Evolutionary conservation across 2,797 vertebrate genomes (phyloP).

Genomic region (Fistularia tabacaria): DNA sequence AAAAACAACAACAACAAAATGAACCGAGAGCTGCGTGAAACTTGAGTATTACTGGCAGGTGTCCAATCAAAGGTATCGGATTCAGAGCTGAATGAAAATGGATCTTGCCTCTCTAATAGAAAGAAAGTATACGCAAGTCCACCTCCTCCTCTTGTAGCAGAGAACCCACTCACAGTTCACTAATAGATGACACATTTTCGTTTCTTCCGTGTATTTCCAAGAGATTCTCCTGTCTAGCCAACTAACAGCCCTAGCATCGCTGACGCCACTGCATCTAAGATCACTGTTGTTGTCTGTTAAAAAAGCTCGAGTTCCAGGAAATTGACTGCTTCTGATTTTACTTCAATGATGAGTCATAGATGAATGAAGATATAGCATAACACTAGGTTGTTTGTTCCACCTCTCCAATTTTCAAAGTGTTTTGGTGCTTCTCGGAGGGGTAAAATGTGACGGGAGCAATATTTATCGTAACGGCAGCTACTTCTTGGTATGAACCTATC

Average conservation of each 20-base stretch:
- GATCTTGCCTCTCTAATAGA: not conserved
- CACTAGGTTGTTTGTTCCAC: slow-evolving; percentile 14
- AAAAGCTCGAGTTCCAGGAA: slow-evolving; percentile 46
- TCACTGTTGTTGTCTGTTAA: slow-evolving; percentile 30
- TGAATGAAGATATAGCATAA: slow-evolving; percentile 16
- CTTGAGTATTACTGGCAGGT: too few species aligned
- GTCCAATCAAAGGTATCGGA: too few species aligned
- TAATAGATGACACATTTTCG: slow-evolving; percentile 26
- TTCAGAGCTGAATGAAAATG: too few species aligned
- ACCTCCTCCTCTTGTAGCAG: slow-evolving; percentile 18
- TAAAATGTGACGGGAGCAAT: too few species aligned
- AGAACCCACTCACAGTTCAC: slow-evolving; percentile 22
- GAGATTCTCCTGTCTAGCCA: slow-evolving; percentile 39
- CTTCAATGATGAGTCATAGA: slow-evolving; percentile 46
- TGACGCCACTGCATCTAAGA: slow-evolving; percentile 31
- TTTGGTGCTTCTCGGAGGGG: not conserved
- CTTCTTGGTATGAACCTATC: too few species aligned
- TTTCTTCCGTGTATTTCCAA: slow-evolving; percentile 15
- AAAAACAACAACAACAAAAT: too few species aligned
- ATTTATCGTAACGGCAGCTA: too few species aligned
- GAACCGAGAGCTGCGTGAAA: too few species aligned
- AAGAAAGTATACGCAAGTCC: slow-evolving; percentile 11
- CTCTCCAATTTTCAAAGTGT: slow-evolving; percentile 1
- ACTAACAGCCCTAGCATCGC: slow-evolving; percentile 22
- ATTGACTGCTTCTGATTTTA: slow-evolving; percentile 33